Conservation (phyloP, 2,888 invertebrate species). For the Aspidapion aeneum region DNA sequence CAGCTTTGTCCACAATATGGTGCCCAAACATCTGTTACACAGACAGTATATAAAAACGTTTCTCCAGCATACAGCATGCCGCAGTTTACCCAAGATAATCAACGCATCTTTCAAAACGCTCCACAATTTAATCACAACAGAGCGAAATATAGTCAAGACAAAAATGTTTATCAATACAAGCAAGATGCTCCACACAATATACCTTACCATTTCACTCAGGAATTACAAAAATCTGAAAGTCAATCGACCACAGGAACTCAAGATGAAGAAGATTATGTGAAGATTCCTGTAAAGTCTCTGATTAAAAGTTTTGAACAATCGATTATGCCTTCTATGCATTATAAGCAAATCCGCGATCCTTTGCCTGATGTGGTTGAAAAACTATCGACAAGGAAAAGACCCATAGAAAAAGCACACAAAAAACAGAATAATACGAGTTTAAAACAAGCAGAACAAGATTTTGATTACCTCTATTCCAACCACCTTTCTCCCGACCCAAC, state of each 20-base stretch:
- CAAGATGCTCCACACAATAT: neutral
- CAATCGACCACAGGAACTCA: neutral
- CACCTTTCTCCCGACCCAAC: constrained; percentile 36
- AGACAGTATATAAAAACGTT: neutral
- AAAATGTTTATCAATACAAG: neutral
- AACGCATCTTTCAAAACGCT: too few species aligned
- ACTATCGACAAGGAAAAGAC: constrained; percentile 22
- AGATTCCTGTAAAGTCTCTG: constrained; percentile 49
- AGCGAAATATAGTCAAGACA: too few species aligned
- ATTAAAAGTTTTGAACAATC: constrained; percentile 62
- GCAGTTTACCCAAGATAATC: too few species aligned
- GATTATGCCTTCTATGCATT: constrained; percentile 54
- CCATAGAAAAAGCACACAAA: constrained; percentile 9
- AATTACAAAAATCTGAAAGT: neutral
- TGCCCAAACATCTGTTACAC: neutral
- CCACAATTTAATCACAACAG: too few species aligned
- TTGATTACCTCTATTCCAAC: constrained; percentile 43
- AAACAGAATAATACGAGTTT: constrained; percentile 29
- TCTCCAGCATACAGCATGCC: too few species aligned
- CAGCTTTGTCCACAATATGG: neutral
- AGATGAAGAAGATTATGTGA: constrained; percentile 42
- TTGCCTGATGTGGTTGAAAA: constrained; percentile 41
- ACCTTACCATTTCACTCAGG: neutral
- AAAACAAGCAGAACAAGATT: constrained; percentile 40
- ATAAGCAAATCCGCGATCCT: constrained; percentile 50